Percentiles rank a stretch among this genome's conserved stretches.
Conservation (phyloP, 2,797 vertebrate species). For the Aulostomus chinensis region DNA sequence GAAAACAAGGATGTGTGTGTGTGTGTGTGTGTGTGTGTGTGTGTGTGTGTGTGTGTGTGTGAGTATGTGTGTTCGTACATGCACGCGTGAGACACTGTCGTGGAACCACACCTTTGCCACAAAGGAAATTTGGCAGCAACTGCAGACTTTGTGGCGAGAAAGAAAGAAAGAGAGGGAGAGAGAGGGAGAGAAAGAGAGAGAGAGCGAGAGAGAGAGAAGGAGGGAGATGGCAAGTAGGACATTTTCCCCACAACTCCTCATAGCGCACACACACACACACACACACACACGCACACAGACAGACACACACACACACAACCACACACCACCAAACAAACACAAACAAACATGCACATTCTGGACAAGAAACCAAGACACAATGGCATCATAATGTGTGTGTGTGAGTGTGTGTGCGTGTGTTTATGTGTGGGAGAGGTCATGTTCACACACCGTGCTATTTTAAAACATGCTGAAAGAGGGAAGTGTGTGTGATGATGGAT, state of each 20-base stretch:
- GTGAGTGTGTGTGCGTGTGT: slow-evolving; percentile 46
- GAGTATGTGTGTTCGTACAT: slow-evolving; percentile 2
- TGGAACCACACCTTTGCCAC: slow-evolving; percentile 83
- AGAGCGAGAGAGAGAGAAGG: slow-evolving; percentile 30
- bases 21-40: background rate
- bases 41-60: slow-evolving; percentile 5
- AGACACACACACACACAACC: slow-evolving; percentile 15
- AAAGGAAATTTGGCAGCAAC: slow-evolving; percentile 82
- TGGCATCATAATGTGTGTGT: slow-evolving; percentile 55
- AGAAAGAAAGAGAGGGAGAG: slow-evolving; percentile 47
- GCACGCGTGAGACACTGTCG: slow-evolving; percentile 32
- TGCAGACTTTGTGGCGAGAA: slow-evolving; percentile 81
- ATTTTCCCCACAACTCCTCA: slow-evolving; percentile 42
- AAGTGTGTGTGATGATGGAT: slow-evolving; percentile 82
- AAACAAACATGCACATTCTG: slow-evolving; percentile 47
- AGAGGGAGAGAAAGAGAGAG: slow-evolving; percentile 28
- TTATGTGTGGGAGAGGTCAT: slow-evolving; percentile 80
- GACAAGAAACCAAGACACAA: slow-evolving; percentile 64
- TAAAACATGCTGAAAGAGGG: slow-evolving; percentile 72
- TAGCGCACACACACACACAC: slow-evolving; percentile 24
- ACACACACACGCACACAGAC: background rate
- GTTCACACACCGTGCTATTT: slow-evolving; percentile 82
- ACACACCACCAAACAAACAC: slow-evolving; percentile 4
- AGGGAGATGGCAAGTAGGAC: slow-evolving; percentile 32
- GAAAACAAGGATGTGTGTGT: slow-evolving; percentile 1